phyloP scores from a whole-genome alignment of 2,888 invertebrate genomes.

The Eurytoma adleriae region DNA sequence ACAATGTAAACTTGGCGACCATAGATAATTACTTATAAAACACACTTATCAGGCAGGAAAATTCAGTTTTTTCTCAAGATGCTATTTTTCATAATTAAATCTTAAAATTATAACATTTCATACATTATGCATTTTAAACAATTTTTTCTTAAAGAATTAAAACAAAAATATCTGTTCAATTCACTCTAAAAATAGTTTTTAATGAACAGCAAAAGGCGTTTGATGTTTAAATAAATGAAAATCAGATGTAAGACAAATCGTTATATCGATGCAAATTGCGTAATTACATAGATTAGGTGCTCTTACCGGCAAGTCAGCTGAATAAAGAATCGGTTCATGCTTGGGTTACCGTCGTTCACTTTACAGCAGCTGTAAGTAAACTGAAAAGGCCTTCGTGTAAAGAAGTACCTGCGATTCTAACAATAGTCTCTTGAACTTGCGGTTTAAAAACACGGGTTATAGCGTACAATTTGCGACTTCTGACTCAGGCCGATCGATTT shows the following conservation, averaged over 20 bases:
- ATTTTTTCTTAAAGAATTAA: too few relatives aligned
- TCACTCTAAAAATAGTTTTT: too few relatives aligned
- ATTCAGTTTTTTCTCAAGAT: too few relatives aligned
- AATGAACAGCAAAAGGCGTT: too few relatives aligned
- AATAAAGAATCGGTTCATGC: not conserved
- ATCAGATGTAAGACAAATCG: not conserved
- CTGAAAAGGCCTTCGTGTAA: slow-evolving; percentile 9
- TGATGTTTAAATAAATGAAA: not conserved
- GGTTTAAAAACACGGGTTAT: not conserved
- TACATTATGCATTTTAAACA: too few relatives aligned
- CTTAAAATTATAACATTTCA: too few relatives aligned
- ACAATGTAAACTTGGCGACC: too few relatives aligned
- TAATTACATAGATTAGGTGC: slow-evolving; percentile 4
- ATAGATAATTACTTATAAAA: too few relatives aligned
- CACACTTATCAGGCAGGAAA: too few relatives aligned
- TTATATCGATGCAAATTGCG: not conserved
- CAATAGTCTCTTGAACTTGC: slow-evolving; percentile 16
- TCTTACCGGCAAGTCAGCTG: not conserved
- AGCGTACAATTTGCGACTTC: not conserved
- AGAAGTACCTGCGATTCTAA: not conserved
- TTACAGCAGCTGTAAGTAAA: not conserved
- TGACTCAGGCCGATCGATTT: not conserved
- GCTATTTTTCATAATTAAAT: too few relatives aligned
- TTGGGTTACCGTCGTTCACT: slow-evolving; percentile 1
- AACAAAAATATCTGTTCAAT: too few relatives aligned